Evolutionary conservation across 1,140 invertebrate species (phyloP).

Genomic region (Sitophilus oryzae): DNA sequence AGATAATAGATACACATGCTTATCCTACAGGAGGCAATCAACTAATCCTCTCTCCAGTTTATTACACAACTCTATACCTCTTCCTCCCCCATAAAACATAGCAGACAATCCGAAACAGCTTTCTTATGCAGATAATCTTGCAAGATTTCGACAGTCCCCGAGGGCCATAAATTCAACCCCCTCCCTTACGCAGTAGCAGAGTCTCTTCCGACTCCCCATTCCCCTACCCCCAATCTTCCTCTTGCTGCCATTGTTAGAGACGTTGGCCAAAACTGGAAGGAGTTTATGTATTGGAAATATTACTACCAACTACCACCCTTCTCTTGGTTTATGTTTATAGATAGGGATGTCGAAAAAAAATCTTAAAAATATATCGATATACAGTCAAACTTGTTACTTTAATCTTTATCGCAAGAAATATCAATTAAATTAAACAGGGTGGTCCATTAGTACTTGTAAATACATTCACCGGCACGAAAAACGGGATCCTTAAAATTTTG

Average conservation of each 20-base stretch:
- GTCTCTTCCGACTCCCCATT: conserved; percentile 14
- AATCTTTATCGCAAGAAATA: no score
- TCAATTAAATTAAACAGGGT: no score
- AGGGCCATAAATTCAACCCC: conserved; percentile 14
- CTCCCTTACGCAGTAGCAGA: no score
- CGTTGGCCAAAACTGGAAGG: conserved; percentile 17
- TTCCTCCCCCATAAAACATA: background rate
- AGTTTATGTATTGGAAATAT: conserved; percentile 39
- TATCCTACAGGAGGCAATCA: no score
- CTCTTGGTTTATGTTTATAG: no score
- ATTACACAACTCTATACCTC: background rate
- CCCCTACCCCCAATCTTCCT: conserved; percentile 14
- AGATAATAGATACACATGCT: no score
- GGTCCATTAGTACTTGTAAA: no score
- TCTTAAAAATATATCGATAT: no score
- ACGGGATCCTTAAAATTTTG: no score
- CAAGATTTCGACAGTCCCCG: conserved; percentile 20
- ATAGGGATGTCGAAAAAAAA: no score
- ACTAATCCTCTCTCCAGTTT: background rate
- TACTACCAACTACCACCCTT: conserved; percentile 27
- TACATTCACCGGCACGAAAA: no score
- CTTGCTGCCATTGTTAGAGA: conserved; percentile 20
- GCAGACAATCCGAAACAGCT: background rate
- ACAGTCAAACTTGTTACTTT: no score
- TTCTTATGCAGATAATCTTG: conserved; percentile 20